A percentile compares a stretch with the other conserved stretches of the same genome.
Evolutionary conservation across 2,888 invertebrate species (phyloP).

Genomic region (Ditula angustiorana): DNA sequence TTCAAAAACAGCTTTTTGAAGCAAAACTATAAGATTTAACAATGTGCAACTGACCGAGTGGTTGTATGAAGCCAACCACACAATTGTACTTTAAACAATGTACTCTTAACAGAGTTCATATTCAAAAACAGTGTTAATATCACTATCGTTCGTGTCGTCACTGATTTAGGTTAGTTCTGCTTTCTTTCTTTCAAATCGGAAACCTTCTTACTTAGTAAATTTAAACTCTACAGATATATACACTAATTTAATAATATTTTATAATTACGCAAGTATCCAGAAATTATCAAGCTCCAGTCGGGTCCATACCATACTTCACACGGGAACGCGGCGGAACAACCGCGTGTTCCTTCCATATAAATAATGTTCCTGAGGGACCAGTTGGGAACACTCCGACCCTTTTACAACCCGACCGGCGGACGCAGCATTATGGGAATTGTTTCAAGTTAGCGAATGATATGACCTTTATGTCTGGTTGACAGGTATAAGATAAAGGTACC

Average conservation of each 20-base stretch:
- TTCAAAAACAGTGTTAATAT: too few relatives aligned
- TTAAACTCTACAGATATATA: neutral
- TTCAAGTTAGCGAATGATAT: constrained; percentile 41
- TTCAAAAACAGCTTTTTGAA: constrained; percentile 20
- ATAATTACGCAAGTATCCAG: constrained; percentile 9
- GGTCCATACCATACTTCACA: constrained; percentile 63
- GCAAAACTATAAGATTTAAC: too few relatives aligned
- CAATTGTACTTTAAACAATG: too few relatives aligned
- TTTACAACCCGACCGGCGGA: constrained; percentile 58
- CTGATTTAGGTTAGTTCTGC: too few relatives aligned
- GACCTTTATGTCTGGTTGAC: constrained; percentile 23
- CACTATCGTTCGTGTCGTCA: too few relatives aligned
- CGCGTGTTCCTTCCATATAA: constrained; percentile 54
- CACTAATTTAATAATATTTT: too few relatives aligned
- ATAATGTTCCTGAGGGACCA: constrained; percentile 67
- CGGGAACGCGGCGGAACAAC: constrained; percentile 54
- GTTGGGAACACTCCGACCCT: constrained; percentile 62
- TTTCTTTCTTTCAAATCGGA: too few relatives aligned
- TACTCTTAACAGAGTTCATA: too few relatives aligned
- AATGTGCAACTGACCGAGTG: too few relatives aligned
- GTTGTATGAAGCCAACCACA: too few relatives aligned
- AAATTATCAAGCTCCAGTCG: constrained; percentile 25
- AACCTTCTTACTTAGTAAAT: neutral
- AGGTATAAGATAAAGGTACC: constrained; percentile 11
- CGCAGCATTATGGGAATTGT: constrained; percentile 40